A percentile compares a stretch with the other conserved stretches of the same genome.
Evolutionary conservation across 2,797 vertebrate genomes (phyloP).

Genomic region (Gymnodraco acuticeps): DNA sequence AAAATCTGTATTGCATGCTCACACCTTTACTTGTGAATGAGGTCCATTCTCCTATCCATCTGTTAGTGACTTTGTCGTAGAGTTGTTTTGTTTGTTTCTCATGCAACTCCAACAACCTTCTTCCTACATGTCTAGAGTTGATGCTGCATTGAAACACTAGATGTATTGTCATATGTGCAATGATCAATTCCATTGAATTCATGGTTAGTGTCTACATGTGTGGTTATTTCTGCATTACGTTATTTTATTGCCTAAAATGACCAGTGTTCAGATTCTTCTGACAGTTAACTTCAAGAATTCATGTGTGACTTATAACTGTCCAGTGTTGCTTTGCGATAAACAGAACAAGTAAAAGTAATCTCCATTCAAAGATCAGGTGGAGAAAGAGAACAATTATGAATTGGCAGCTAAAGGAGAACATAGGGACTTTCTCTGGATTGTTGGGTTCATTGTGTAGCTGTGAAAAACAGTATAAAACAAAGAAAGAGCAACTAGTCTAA

Average conservation of each 20-base stretch:
- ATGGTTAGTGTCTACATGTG: constrained; percentile 12
- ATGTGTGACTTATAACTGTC: neutral
- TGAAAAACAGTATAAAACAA: constrained; percentile 19
- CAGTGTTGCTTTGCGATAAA: constrained; percentile 1
- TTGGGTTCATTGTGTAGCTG: constrained; percentile 35
- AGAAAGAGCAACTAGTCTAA: constrained; percentile 8
- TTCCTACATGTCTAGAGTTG: constrained; percentile 26
- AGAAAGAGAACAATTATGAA: constrained; percentile 2
- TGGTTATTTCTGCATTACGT: neutral
- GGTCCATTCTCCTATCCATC: too few species aligned
- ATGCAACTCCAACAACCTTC: constrained; percentile 36
- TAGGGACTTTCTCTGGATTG: constrained; percentile 30
- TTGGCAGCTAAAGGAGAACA: constrained; percentile 1
- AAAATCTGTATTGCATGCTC: too few species aligned
- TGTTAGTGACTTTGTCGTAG: too few species aligned
- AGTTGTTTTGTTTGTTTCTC: too few species aligned
- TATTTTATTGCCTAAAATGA: neutral
- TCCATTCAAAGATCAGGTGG: constrained; percentile 5
- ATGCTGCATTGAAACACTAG: constrained; percentile 34
- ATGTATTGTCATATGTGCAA: constrained; percentile 46
- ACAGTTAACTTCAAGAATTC: neutral
- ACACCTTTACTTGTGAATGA: too few species aligned
- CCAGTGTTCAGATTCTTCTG: neutral
- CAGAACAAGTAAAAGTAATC: constrained; percentile 10
- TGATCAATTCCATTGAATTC: constrained; percentile 36